These are phyloP conservation scores for Copidosoma aretas DNA, from an alignment of 2,888 invertebrate species.

Conservation along the genomic window DNA sequence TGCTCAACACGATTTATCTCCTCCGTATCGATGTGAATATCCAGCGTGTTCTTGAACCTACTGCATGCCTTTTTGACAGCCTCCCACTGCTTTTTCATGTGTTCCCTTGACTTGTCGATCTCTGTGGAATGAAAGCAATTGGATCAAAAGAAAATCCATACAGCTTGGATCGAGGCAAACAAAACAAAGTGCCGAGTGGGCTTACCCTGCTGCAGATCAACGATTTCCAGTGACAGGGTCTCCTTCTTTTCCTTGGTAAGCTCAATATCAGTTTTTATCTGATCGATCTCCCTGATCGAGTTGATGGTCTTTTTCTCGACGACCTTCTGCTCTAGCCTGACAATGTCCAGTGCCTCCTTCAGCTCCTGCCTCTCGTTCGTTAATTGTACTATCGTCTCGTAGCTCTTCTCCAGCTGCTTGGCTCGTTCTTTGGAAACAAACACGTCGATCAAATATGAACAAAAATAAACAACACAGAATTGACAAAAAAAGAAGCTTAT, in stretches of 20 bases:
- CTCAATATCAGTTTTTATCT: slow-evolving; percentile 42
- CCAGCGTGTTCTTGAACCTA: slow-evolving; percentile 51
- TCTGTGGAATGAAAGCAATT: slow-evolving; percentile 38
- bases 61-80: slow-evolving; percentile 50
- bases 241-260: slow-evolving; percentile 45
- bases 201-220: slow-evolving; percentile 53
- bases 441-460: not conserved
- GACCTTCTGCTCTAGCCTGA: slow-evolving; percentile 48
- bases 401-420: slow-evolving; percentile 32
- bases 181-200: not conserved
- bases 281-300: slow-evolving; percentile 39
- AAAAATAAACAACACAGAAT: not conserved
- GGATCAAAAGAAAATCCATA: slow-evolving; percentile 10
- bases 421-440: slow-evolving; percentile 18
- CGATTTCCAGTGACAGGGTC: slow-evolving; percentile 46
- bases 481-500: too few relatives aligned
- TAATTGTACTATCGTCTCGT: slow-evolving; percentile 23
- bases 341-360: slow-evolving; percentile 40
- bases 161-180: too few relatives aligned
- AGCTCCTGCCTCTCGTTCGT: slow-evolving; percentile 37
- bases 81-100: slow-evolving; percentile 48
- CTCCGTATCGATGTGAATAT: slow-evolving; percentile 48
- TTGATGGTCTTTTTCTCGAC: slow-evolving; percentile 49
- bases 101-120: slow-evolving; percentile 41
- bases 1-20: slow-evolving; percentile 39